Conservation (phyloP, 2,888 invertebrate genomes). For the Xanthorhoe spadicearia region DNA sequence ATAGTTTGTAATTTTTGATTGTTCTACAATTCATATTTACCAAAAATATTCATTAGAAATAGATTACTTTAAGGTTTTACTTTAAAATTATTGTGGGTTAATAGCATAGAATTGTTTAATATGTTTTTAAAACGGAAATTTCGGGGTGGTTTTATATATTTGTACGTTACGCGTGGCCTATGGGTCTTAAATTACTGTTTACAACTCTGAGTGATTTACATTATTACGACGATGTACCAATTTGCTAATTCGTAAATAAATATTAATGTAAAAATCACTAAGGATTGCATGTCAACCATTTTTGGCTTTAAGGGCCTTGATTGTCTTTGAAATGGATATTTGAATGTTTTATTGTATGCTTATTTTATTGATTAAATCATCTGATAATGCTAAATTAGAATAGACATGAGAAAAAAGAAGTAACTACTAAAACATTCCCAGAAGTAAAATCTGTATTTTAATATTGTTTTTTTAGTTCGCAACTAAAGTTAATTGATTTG, state of each 20-base stretch:
- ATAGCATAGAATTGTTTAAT: background rate
- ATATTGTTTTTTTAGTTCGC: background rate
- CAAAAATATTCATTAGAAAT: slow-evolving; percentile 1
- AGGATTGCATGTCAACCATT: no score
- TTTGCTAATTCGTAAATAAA: no score
- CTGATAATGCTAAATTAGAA: background rate
- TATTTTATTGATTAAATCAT: background rate
- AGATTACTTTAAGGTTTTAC: background rate
- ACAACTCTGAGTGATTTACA: no score
- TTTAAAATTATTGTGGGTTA: background rate
- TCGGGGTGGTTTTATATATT: background rate
- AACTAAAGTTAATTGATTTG: no score
- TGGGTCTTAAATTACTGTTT: no score
- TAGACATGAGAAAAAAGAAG: background rate
- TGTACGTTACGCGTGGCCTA: background rate
- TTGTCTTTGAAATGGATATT: no score
- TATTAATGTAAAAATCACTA: no score
- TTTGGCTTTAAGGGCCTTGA: no score
- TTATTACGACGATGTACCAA: no score
- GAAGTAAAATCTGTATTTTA: background rate
- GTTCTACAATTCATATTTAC: background rate
- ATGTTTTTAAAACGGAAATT: background rate
- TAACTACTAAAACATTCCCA: slow-evolving; percentile 17
- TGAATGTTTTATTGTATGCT: no score
- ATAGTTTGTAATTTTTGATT: background rate